Base-by-base conservation (phyloP, 2,113 vertebrate species). In the Cephalopterus ornatus region DNA sequence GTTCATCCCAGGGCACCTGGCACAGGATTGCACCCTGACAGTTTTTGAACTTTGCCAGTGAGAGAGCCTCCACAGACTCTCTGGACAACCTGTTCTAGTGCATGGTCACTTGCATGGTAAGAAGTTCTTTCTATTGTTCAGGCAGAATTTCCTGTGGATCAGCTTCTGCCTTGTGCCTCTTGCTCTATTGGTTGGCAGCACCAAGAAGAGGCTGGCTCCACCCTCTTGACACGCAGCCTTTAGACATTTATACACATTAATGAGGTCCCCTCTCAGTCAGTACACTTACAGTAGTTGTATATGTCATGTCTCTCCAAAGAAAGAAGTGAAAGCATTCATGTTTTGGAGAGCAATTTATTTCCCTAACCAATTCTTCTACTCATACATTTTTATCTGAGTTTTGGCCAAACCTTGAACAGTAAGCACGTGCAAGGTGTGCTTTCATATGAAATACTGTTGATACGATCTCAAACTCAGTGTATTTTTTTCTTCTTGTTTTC, bases 401-500 rank as follows among this genome's bases (percentile, higher is more conserved):
- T 75, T 58, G 52, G 13, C 32, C 72, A 61, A 74, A 59, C 26
- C 9, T 37, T 53, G 53, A 80, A 63, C 13, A 22, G 53, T 68
- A 41, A 68, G 18, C 52, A 59, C 41, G 33, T 44, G 50, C 49
- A 85, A 91, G 44, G 67, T 17, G 22, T 87, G 44, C 50, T 70
- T 95, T 65, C 53, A 20, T 70, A 75, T 14, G n/a, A 79, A 95
- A 93, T 55, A 23, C 19, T 92, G 47, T 74, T 83, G 47, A 67
- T 93, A 62, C 47, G n/a, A 89, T 73, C 81, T 83, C 42, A 62
- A 77, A 66, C 20, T 79, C 71, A 59, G 46, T 88, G 63, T 88
- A 59, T 47, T 93, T 94, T 94, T 89, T 95, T 67, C 33, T 88
- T 88, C 49, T 96, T 94, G 52, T 90, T 95, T 94, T 80, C 27